These are phyloP conservation scores for Orius insidiosus DNA, from an alignment of 1,140 invertebrate species.

Conservation along the genomic window DNA sequence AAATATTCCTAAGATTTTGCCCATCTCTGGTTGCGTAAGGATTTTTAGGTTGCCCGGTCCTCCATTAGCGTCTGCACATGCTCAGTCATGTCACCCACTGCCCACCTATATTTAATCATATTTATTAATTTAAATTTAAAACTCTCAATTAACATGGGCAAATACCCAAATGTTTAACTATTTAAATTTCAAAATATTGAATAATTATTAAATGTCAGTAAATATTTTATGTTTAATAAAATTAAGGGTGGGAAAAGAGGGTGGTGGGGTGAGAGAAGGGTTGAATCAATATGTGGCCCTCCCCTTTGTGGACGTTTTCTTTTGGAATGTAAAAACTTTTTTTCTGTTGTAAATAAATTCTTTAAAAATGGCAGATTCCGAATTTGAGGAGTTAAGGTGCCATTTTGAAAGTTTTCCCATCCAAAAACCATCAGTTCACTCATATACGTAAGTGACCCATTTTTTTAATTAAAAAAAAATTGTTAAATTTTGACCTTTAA, in stretches of 20 bases:
- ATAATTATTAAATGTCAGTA: too few species aligned
- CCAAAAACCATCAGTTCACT: slow-evolving; percentile 50
- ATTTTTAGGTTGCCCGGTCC: too few species aligned
- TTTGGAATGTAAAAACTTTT: neutral
- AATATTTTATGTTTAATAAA: neutral
- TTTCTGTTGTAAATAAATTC: neutral
- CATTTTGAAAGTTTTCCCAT: slow-evolving; percentile 66
- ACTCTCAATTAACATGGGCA: too few species aligned
- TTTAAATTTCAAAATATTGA: too few species aligned
- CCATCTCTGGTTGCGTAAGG: too few species aligned
- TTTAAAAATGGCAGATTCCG: slow-evolving; percentile 62
- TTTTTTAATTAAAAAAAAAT: too few species aligned
- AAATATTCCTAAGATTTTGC: too few species aligned
- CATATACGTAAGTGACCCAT: slow-evolving; percentile 40
- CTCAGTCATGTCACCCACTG: too few species aligned
- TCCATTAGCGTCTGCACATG: too few species aligned
- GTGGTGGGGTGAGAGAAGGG: neutral
- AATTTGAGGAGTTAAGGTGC: slow-evolving; percentile 79
- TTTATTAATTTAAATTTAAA: too few species aligned
- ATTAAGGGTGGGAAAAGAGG: neutral
- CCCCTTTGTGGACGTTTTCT: neutral
- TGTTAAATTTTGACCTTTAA: slow-evolving; percentile 3
- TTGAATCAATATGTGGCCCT: slow-evolving; percentile 8
- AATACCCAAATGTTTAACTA: too few species aligned
- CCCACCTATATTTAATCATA: too few species aligned